Conservation (phyloP, 2,113 vertebrate species). For the Cygnus buccinator region DNA sequence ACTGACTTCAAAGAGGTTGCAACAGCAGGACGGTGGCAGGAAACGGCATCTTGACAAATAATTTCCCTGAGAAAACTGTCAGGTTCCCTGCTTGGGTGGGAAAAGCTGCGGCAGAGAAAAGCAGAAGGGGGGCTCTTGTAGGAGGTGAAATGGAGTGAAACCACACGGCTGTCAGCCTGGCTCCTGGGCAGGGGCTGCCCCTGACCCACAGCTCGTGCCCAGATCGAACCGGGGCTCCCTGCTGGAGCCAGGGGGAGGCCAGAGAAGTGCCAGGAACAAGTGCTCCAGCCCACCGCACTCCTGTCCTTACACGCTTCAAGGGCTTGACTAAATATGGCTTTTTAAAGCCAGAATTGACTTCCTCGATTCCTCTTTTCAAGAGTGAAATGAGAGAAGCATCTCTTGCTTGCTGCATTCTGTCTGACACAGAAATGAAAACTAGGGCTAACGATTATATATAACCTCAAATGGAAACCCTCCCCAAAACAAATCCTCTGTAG, state of each 20-base stretch:
- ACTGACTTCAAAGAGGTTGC: not conserved
- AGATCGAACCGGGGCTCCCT: not conserved
- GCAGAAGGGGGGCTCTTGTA: not conserved
- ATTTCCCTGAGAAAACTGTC: fast-evolving
- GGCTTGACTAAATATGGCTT: not conserved
- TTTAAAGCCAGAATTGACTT: not conserved
- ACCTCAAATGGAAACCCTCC: not conserved
- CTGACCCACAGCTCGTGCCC: not conserved
- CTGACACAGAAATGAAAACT: not conserved
- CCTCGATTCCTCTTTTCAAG: not conserved
- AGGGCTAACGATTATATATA: not conserved
- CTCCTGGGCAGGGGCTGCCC: too few species aligned
- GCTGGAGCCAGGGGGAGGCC: not conserved
- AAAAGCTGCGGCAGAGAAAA: not conserved
- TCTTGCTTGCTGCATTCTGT: not conserved
- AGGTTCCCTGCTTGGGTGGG: not conserved
- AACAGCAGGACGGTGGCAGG: not conserved
- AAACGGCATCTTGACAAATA: not conserved
- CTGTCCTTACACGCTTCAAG: not conserved
- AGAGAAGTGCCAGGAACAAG: not conserved
- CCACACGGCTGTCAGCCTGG: not conserved
- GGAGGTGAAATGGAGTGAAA: not conserved
- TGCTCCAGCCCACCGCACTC: not conserved
- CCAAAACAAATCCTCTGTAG: not conserved
- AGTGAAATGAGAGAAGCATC: not conserved